Percentiles rank a stretch among this genome's conserved stretches.
phyloP scores from a whole-genome alignment of 2,888 invertebrate species.

The Nesidiocoris tenuis region DNA sequence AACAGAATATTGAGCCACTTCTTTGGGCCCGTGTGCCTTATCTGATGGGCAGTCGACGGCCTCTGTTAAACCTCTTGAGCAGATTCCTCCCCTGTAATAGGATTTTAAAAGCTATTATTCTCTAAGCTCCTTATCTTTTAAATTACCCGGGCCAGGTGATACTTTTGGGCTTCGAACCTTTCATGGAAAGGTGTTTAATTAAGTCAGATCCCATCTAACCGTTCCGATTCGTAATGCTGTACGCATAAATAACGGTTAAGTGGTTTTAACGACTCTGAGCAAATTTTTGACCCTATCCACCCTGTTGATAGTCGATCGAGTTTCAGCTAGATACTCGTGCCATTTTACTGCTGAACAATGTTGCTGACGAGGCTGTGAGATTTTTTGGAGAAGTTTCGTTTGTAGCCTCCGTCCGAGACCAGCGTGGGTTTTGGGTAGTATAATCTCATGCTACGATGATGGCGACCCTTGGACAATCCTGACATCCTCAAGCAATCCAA shows the following conservation, averaged over 20 bases:
- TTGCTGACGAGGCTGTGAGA: no score
- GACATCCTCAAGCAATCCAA: no score
- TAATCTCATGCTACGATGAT: no score
- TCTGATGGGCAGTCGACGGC: conserved; percentile 31
- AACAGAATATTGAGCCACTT: conserved; percentile 20
- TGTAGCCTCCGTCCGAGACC: no score
- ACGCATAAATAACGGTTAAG: not conserved
- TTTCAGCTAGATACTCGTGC: no score
- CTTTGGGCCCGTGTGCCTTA: conserved; percentile 8
- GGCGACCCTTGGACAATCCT: no score
- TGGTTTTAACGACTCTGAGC: not conserved
- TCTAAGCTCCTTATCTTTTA: conserved; percentile 33
- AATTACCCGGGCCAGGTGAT: conserved; percentile 24
- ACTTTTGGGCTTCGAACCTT: conserved; percentile 11
- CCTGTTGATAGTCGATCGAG: no score
- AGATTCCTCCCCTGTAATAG: conserved; percentile 24
- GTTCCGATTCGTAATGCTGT: conserved; percentile 12
- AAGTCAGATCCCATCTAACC: conserved; percentile 17
- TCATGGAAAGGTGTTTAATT: conserved; percentile 26
- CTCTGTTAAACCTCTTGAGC: conserved; percentile 22
- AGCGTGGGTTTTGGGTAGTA: no score
- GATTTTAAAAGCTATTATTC: conserved; percentile 34
- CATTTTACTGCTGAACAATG: no score
- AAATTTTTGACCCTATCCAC: no score
- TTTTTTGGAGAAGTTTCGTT: no score